These are phyloP conservation scores for Melangyna quadrimaculata DNA, from an alignment of 2,888 invertebrate species.

Conservation along the genomic window DNA sequence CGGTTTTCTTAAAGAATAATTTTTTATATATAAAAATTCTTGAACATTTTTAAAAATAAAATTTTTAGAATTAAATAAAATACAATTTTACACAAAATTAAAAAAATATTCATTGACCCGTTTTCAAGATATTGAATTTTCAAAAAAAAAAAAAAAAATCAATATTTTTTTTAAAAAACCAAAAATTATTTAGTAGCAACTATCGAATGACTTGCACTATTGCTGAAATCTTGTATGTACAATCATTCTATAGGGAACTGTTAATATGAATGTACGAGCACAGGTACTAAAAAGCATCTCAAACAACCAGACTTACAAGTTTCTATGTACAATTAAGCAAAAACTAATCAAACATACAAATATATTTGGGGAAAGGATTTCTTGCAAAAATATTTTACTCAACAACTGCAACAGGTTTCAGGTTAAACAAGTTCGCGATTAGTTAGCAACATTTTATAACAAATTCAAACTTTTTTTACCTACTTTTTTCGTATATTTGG, in stretches of 20 bases:
- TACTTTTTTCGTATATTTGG: background rate
- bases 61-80: too few species aligned
- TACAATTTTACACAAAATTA: too few species aligned
- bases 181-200: too few species aligned
- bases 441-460: conserved; percentile 21
- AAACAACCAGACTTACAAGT: background rate
- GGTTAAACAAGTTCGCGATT: conserved; percentile 14
- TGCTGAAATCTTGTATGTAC: background rate
- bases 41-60: too few species aligned
- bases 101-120: too few species aligned
- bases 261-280: too few species aligned
- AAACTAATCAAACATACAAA: background rate
- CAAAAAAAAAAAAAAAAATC: too few species aligned
- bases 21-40: too few species aligned
- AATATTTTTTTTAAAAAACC: too few species aligned
- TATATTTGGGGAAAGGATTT: conserved; percentile 2
- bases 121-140: too few species aligned
- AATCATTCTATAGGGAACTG: background rate
- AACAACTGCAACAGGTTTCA: background rate
- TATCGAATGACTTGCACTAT: background rate
- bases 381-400: background rate
- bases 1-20: too few species aligned
- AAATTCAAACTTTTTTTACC: background rate
- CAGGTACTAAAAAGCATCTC: background rate
- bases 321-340: background rate